Evolutionary conservation across 2,113 vertebrate genomes (phyloP), one percentile per base, ranked within the genome.

Genomic region (Nibea albiflora): DNA sequence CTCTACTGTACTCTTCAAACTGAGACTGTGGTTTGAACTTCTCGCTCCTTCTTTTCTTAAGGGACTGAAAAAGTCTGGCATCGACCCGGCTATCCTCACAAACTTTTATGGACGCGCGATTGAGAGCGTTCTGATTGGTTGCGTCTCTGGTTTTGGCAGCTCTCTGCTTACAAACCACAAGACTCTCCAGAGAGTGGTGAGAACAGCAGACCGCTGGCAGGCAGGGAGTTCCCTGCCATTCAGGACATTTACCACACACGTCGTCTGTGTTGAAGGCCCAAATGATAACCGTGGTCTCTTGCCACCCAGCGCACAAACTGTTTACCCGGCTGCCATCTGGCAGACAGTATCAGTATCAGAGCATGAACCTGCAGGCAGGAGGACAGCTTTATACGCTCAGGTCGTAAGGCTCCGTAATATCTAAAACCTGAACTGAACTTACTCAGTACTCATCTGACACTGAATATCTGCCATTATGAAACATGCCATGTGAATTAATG

Each of bases 301-400:
- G 69, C 85, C 78, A 84, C 76, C 83, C 83, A 76, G 58, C 19
- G 58, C 11, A 85, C 78, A 82, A 84, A 88, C 78, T 66, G 73
- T 88, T 86, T 88, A 83, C 73, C 70, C 64, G 63, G 16, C 6
- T 78, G 62, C 78, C 81, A 83, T 77, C 72, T 85, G 87, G 68
- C 78, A 83, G 44, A 78, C 78, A 73, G 47, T 88, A 62, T 83
- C 83, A 76, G 47, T 88, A 62, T 83, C 89, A 78, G 76, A 69
- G 47, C 53, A 60, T 16, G 42, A 57, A 80, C 35, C 73, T 76
- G 67, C 44, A 46, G 70, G 49, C 67, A 58, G 60, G 39, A 17
- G 66, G 65, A 74, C 54, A 44, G 9, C 46, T 72, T 72, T 53
- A 11, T 56, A 16, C 8, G 19, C n/a, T 35, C 65, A 67, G 20